These are phyloP conservation scores for Bombus confusus DNA, from an alignment of 1,140 invertebrate species.

Conservation along the genomic window DNA sequence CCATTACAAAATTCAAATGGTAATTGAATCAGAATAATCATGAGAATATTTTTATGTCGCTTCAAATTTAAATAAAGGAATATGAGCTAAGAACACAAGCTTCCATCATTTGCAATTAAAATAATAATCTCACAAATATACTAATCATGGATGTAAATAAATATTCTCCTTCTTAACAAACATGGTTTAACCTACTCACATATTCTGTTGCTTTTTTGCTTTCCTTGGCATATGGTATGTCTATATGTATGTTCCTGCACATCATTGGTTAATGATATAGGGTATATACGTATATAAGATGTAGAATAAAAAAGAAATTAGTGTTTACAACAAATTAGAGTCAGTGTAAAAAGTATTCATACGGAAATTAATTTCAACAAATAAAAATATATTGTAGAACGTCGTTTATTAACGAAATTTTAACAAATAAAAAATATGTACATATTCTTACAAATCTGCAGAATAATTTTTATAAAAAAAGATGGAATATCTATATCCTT, in stretches of 20 bases:
- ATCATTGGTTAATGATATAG: not conserved
- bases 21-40: not conserved
- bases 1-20: not conserved
- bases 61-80: not conserved
- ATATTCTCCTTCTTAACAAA: not conserved
- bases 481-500: too few species aligned
- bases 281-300: not conserved
- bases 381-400: too few species aligned
- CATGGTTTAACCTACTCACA: not conserved
- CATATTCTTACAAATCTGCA: too few species aligned
- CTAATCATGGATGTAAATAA: not conserved
- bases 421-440: too few species aligned
- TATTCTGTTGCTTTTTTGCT: not conserved
- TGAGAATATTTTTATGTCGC: not conserved
- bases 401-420: too few species aligned
- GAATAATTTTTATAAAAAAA: too few species aligned
- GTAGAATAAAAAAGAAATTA: not conserved
- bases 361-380: too few species aligned
- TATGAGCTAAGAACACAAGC: not conserved
- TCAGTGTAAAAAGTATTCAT: too few species aligned
- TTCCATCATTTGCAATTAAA: not conserved
- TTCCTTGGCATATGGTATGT: not conserved
- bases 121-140: not conserved
- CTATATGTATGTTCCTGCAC: not conserved
- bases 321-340: constrained; percentile 29